Conservation (phyloP, 2,113 vertebrate species). For the Nycticorax nycticorax region DNA sequence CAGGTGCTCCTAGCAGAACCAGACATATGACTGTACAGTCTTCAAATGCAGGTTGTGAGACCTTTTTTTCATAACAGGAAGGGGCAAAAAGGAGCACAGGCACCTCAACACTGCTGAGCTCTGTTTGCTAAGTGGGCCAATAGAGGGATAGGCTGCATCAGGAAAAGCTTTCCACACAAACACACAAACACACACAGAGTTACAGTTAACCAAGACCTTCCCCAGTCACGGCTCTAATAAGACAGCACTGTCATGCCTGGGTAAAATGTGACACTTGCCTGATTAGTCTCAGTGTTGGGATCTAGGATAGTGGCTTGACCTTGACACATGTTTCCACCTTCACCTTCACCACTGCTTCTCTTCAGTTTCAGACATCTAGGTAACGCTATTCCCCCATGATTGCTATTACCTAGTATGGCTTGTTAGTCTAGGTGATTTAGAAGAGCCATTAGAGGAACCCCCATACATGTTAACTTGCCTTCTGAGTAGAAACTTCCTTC, state of each 20-base stretch:
- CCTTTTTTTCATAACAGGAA: not conserved
- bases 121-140: not conserved
- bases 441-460: not conserved
- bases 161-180: not conserved
- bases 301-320: not conserved
- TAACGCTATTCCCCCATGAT: not conserved
- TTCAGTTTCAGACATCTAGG: not conserved
- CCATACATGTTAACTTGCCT: not conserved
- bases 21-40: not conserved
- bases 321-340: not conserved
- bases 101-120: not conserved
- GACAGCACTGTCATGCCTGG: not conserved
- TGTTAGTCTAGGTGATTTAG: not conserved
- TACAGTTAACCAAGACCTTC: not conserved
- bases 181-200: not conserved
- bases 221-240: not conserved
- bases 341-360: not conserved
- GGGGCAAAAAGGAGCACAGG: not conserved
- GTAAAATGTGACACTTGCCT: not conserved
- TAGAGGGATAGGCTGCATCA: not conserved
- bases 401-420: not conserved
- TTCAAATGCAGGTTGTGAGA: not conserved
- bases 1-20: not conserved
- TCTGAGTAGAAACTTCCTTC: not conserved
- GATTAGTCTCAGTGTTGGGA: not conserved